Evolutionary conservation across 2,888 invertebrate species (phyloP), one percentile per base, ranked within the genome.

Genomic region (Cactoblastis cactorum): DNA sequence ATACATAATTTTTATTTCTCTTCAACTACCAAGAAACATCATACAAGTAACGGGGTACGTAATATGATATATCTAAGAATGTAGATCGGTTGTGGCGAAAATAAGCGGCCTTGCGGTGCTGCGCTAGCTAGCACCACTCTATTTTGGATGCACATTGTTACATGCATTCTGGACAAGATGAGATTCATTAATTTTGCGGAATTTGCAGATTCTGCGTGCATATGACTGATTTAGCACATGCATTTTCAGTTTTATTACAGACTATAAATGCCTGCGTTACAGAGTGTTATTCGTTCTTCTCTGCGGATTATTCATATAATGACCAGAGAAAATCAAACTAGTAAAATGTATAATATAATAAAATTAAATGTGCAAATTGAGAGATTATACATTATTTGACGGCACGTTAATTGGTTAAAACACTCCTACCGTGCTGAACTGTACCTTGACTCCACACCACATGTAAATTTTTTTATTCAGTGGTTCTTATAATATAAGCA

Each of bases 141-240:
- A 43, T 43, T 43, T 43, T 28, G 1, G 43, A 43, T 43, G 43
- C 43, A 17, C 43, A 43, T 43, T 43, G 28, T 43, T 28, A 17
- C 37, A 17, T 37, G 17, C 17, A 14, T 5, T 35, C 34, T 35
- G 14, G 37, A 1, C 15, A 4, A 15, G 35, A 35, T 28, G 28
- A 5, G 37, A 15, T 8, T 1, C 17, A 4, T 9, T 37, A 17
- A 37, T 37, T 37, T 15, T 17, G 9, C 8, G 37, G 6, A 37
- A 11, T 37, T 17, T 37, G 8, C 9, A 14, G 15, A 15, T 22
- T 22, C 5, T 22, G 5, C 22, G 5, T 22, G 3, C 22, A 5
- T 5, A 22, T 5, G 22, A 22, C 5, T 4, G 3, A 5, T 4
- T 22, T 3, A 4, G 22, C 3, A 28, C 8, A 28, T 3, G 28